Conservation (phyloP, 2,797 vertebrate species). For the Pelochelys cantorii region DNA sequence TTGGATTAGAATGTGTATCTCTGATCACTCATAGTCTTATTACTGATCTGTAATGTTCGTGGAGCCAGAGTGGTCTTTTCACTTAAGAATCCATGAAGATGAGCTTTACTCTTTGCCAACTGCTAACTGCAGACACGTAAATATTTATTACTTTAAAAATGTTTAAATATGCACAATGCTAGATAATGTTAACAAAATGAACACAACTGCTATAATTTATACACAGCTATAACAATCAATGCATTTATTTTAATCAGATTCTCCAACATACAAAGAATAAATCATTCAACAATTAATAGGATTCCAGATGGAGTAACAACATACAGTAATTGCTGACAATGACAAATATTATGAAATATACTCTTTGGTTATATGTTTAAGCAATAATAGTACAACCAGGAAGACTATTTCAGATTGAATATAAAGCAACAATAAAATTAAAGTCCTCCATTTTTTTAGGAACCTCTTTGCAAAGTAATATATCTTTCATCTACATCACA, state of each 20-base stretch:
- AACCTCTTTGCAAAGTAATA: background rate
- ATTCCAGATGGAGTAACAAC: background rate
- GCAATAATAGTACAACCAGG: background rate
- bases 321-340: background rate
- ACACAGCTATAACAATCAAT: background rate
- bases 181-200: background rate
- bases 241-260: background rate
- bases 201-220: background rate
- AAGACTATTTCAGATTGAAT: background rate
- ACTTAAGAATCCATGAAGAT: background rate
- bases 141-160: background rate
- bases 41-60: background rate
- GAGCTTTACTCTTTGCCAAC: background rate
- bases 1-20: background rate
- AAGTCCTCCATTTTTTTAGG: background rate
- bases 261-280: background rate
- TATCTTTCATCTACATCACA: background rate
- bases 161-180: background rate
- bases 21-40: background rate
- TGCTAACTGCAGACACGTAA: background rate
- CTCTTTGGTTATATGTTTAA: background rate
- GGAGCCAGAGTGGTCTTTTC: rapidly evolving
- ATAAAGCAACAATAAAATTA: background rate
- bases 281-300: background rate
- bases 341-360: background rate